A percentile compares a stretch with the other conserved stretches of the same genome.
These are phyloP conservation scores for Toxotes jaculatrix DNA, from an alignment of 2,113 vertebrate species.

Conservation along the genomic window DNA sequence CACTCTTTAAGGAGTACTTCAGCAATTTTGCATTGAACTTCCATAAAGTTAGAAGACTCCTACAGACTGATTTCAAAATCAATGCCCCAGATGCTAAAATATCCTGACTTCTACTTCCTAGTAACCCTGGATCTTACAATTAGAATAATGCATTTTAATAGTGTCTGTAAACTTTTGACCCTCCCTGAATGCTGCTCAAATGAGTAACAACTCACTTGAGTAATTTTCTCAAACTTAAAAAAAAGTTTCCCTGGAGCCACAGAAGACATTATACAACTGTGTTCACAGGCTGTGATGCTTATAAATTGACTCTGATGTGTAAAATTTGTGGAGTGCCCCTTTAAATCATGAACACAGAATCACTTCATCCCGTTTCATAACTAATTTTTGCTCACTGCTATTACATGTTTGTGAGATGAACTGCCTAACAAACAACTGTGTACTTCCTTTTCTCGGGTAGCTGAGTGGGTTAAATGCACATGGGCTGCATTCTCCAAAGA, in stretches of 20 bases:
- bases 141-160: not conserved
- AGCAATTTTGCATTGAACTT: not conserved
- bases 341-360: conserved; percentile 24
- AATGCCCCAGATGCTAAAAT: not conserved
- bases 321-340: conserved; percentile 27
- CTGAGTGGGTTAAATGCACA: conserved; percentile 61
- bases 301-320: conserved; percentile 30
- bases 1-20: not conserved
- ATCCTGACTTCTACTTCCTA: not conserved
- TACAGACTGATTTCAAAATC: not conserved
- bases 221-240: not conserved
- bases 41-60: not conserved
- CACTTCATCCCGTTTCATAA: conserved; percentile 8
- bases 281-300: conserved; percentile 5
- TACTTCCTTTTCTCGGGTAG: conserved; percentile 41
- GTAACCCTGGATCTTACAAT: conserved; percentile 22
- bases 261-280: conserved; percentile 11
- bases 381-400: not conserved
- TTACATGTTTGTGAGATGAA: conserved; percentile 18
- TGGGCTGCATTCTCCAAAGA: conserved; percentile 49
- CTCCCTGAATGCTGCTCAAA: not conserved
- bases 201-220: not conserved
- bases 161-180: not conserved
- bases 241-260: not conserved
- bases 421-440: not conserved